These are phyloP conservation scores for Actenoides hombroni DNA, from an alignment of 2,113 vertebrate genomes.

Conservation along the genomic window DNA sequence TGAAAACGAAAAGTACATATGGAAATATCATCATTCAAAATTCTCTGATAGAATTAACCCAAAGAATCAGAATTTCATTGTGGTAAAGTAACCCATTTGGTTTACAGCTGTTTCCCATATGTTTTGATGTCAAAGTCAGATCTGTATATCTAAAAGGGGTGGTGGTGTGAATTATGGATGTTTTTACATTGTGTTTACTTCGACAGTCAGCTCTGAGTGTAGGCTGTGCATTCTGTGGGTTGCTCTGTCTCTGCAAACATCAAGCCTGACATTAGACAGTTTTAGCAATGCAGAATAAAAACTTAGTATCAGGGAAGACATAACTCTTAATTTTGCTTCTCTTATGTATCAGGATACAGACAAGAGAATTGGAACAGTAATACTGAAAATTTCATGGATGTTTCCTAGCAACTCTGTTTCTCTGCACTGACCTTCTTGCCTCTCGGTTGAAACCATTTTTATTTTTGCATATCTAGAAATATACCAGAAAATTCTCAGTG, in stretches of 20 bases:
- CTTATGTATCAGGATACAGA: neutral
- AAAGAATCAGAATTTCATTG: neutral
- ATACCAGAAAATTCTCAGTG: neutral
- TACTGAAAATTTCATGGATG: neutral
- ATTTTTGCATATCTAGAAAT: constrained; percentile 18
- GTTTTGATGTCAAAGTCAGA: neutral
- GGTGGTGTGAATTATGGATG: neutral
- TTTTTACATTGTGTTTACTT: neutral
- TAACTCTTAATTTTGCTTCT: neutral
- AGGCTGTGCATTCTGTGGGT: neutral
- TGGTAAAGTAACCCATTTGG: neutral
- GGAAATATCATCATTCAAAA: neutral
- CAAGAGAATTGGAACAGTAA: neutral
- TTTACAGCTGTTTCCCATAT: neutral
- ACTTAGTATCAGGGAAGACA: neutral
- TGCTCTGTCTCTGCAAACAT: neutral
- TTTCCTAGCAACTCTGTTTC: constrained; percentile 47
- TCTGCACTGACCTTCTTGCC: constrained; percentile 8
- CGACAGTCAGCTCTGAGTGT: neutral
- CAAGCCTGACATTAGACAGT: neutral
- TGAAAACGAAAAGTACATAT: neutral
- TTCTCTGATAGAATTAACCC: neutral
- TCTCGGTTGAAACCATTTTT: neutral
- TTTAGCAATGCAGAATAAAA: neutral
- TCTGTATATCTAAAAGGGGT: neutral